These are phyloP conservation scores for Leistus spinibarbis DNA, from an alignment of 2,888 invertebrate species.

Conservation along the genomic window DNA sequence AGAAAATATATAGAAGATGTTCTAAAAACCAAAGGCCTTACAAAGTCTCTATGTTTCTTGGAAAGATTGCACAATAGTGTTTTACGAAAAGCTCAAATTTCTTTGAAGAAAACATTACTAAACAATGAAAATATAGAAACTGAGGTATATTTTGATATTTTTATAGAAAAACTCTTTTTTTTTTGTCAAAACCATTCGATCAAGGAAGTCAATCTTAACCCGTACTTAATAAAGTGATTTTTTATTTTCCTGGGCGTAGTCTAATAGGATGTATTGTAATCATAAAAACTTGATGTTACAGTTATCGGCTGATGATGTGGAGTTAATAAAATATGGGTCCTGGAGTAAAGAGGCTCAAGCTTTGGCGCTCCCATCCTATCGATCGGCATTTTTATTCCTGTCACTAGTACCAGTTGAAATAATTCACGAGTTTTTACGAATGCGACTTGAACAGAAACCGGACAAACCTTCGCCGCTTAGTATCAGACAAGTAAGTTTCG, in stretches of 20 bases:
- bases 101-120: slow-evolving; percentile 65
- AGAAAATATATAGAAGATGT: slow-evolving; percentile 87
- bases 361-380: slow-evolving; percentile 85
- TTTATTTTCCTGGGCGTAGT: too few species aligned
- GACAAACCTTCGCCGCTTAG: slow-evolving; percentile 85
- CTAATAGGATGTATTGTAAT: too few species aligned
- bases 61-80: slow-evolving; percentile 73
- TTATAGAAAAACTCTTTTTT: too few species aligned
- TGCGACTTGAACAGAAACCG: slow-evolving; percentile 83
- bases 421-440: slow-evolving; percentile 87
- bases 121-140: slow-evolving; percentile 46
- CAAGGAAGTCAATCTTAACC: neutral
- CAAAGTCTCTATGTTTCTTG: slow-evolving; percentile 80
- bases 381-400: slow-evolving; percentile 83
- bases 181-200: neutral
- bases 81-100: slow-evolving; percentile 72
- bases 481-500: slow-evolving; percentile 73
- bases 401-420: slow-evolving; percentile 86
- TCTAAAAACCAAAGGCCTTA: slow-evolving; percentile 84
- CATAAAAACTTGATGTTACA: slow-evolving; percentile 31
- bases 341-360: slow-evolving; percentile 77
- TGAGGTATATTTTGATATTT: too few species aligned
- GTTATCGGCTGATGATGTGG: slow-evolving; percentile 54
- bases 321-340: slow-evolving; percentile 70
- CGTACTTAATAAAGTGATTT: too few species aligned